Percentiles rank a stretch among this genome's conserved stretches.
phyloP scores from a whole-genome alignment of 1,140 invertebrate genomes.

The Cydia amplana region DNA sequence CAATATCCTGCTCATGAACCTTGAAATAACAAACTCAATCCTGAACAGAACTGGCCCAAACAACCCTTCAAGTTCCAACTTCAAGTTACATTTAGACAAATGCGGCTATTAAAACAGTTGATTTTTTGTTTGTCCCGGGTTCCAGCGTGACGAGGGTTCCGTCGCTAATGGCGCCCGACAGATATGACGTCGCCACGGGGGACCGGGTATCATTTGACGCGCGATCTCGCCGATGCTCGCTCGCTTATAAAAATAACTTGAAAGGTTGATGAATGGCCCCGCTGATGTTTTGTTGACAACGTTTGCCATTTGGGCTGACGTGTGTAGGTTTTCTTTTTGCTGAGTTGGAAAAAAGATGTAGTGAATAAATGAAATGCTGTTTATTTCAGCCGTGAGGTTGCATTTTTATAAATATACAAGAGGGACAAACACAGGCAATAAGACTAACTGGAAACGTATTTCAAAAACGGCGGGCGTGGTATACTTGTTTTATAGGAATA shows the following conservation, averaged over 20 bases:
- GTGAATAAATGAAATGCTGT: not conserved
- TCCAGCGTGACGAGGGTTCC: slow-evolving; percentile 25
- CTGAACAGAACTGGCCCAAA: not conserved
- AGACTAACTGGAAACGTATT: no score
- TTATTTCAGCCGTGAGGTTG: no score
- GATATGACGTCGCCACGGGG: slow-evolving; percentile 21
- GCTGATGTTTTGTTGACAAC: slow-evolving; percentile 29
- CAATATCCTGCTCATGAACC: no score
- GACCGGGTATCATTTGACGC: slow-evolving; percentile 24
- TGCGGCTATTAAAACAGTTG: slow-evolving; percentile 7
- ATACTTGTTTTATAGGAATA: no score
- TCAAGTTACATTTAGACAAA: not conserved
- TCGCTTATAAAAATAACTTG: slow-evolving; percentile 31
- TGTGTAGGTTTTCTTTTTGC: slow-evolving; percentile 5
- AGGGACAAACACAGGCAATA: no score
- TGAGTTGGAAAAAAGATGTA: not conserved
- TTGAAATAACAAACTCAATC: no score
- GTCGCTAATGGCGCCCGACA: slow-evolving; percentile 24
- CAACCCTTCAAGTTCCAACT: slow-evolving; percentile 8
- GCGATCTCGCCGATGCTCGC: slow-evolving; percentile 27
- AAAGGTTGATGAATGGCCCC: slow-evolving; percentile 31
- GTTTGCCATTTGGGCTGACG: not conserved
- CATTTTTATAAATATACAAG: no score
- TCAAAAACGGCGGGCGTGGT: no score
- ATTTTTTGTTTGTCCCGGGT: slow-evolving; percentile 13